Percentiles rank a stretch among this genome's conserved stretches.
These are phyloP conservation scores for Fragum fragum DNA, from an alignment of 2,888 invertebrate species.

Conservation along the genomic window DNA sequence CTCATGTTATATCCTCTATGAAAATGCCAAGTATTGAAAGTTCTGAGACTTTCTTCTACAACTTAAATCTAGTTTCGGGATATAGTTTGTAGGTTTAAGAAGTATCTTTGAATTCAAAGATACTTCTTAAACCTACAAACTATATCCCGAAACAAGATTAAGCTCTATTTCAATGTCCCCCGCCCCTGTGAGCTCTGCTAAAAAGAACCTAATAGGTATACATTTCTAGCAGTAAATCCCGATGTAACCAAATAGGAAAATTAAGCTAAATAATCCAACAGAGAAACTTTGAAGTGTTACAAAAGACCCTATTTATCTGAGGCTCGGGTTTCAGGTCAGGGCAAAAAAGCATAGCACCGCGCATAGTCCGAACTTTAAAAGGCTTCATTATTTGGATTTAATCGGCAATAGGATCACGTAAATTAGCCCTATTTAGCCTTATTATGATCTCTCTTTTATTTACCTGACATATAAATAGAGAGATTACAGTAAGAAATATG, in stretches of 20 bases:
- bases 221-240: neutral
- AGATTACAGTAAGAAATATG: neutral
- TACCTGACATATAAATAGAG: neutral
- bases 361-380: neutral
- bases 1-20: too few relatives aligned
- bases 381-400: neutral
- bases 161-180: too few relatives aligned
- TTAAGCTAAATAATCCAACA: neutral
- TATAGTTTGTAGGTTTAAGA: too few relatives aligned
- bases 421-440: neutral
- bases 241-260: slow-evolving; percentile 4
- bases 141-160: too few relatives aligned
- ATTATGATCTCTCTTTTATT: neutral
- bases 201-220: neutral
- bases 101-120: too few relatives aligned
- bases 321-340: slow-evolving; percentile 5
- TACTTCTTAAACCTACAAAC: too few relatives aligned
- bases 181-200: too few relatives aligned
- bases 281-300: slow-evolving; percentile 21
- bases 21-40: too few relatives aligned
- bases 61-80: too few relatives aligned
- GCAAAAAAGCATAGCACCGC: neutral
- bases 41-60: too few relatives aligned
- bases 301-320: neutral
- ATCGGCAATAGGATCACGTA: neutral